phyloP scores from a whole-genome alignment of 1,140 invertebrate species.

The Muscidifurax raptorellus region DNA sequence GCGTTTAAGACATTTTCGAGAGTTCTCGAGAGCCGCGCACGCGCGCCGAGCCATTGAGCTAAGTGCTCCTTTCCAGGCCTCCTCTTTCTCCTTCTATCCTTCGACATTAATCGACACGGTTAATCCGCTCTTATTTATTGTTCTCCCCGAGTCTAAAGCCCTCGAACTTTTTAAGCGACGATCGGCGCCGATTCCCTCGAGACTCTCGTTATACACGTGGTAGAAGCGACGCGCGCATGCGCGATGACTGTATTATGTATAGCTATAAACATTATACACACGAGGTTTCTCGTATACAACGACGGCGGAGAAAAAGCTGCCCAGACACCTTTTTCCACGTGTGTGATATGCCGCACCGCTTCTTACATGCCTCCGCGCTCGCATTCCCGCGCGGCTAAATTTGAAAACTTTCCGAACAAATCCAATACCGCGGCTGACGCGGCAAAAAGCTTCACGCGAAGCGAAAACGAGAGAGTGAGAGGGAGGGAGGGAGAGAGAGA shows the following conservation, averaged over 20 bases:
- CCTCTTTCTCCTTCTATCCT: conserved; percentile 8
- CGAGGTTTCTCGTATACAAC: background rate
- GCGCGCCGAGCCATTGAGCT: conserved; percentile 50
- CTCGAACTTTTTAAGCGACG: conserved; percentile 5
- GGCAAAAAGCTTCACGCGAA: background rate
- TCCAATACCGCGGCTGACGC: conserved; percentile 52
- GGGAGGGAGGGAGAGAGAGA: background rate
- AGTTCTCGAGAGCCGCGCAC: conserved; percentile 52
- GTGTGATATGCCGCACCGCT: background rate
- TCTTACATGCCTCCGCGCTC: background rate
- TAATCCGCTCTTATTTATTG: conserved; percentile 44
- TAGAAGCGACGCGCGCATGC: no score
- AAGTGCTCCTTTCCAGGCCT: conserved; percentile 53
- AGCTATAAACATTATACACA: no score
- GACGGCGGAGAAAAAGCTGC: background rate
- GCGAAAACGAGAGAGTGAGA: background rate
- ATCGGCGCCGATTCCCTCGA: background rate
- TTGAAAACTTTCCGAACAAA: conserved; percentile 59
- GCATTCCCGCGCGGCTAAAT: conserved; percentile 34
- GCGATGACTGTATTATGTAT: no score
- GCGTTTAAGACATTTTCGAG: conserved; percentile 60
- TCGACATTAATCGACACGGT: conserved; percentile 41
- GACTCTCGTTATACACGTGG: background rate
- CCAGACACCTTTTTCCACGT: conserved; percentile 18
- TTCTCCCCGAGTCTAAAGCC: background rate